Base-by-base conservation (phyloP, 2,113 vertebrate species). In the Phyllopteryx taeniolatus region DNA sequence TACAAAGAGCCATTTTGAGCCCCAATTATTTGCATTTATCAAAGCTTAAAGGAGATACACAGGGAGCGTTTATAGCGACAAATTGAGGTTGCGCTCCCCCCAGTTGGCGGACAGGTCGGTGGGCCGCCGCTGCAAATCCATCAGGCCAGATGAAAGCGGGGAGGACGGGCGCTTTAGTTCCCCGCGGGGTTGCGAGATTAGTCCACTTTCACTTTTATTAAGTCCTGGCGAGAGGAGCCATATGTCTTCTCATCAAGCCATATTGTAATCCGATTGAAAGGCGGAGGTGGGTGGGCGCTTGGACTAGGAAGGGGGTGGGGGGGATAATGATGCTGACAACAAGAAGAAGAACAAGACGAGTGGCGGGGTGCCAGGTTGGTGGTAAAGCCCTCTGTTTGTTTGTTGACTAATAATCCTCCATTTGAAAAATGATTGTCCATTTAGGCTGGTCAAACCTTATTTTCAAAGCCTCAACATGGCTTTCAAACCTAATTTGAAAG, bases 101-200 rank as follows among this genome's bases (percentile, higher is more conserved):
- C 19, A 14, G 42, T n/a, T 11, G n/a, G 10, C 22, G 39, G 42
- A 65, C 63, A 8, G 13, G 44, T 27, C 44, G 44, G 13, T 31
- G 62, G 62, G 42, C 42, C 62, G 62, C 43, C 22, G 88, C 89
- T 91, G 86, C 90, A 86, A 89, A 90, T 91, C 88, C 87, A 90
- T 91, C 88, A 86, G 87, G 90, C 89, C 88, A 89, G 86, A 90
- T 88, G 85, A 89, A 86, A 83, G 80, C 71, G 65, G 79, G 82
- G 76, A 76, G 76, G 77, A 85, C 87, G 74, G 78, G 73, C 35
- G 77, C 75, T 72, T 83, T 68, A 73, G 70, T 78, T 80, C 82
- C 83, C 84, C 17, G 19, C 70, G 77, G 83, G 82, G 74, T 82
- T 83, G 85, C 84, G 72, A 82, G 73, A 74, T 66, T 66, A 66